Percentiles rank a stretch among this genome's conserved stretches.
Conservation (phyloP, 2,113 vertebrate species). For the Hypocryptadius cinnamomeus region DNA sequence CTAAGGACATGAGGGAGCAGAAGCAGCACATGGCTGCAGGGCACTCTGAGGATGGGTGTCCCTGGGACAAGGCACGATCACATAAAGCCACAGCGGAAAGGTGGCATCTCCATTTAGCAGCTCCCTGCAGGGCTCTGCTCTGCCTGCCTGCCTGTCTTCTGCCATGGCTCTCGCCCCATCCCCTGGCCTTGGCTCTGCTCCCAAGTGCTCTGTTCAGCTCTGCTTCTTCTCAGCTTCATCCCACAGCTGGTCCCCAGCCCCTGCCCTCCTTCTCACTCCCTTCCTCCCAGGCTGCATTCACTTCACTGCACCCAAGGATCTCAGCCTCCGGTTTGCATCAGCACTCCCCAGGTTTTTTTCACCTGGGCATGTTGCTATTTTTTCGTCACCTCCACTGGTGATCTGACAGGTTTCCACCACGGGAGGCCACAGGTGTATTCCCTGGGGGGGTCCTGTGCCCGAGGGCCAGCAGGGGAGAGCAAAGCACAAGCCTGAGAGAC, state of each 20-base stretch:
- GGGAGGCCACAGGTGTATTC: not conserved
- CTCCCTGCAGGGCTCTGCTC: not conserved
- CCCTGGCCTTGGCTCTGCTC: not conserved
- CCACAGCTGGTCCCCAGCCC: not conserved
- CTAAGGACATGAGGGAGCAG: not conserved
- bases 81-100: not conserved
- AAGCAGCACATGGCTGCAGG: not conserved
- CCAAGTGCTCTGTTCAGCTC: not conserved
- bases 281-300: not conserved
- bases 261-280: not conserved
- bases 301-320: not conserved
- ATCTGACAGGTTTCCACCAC: not conserved
- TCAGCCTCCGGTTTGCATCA: not conserved
- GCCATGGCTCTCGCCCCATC: accelerated
- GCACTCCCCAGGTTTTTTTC: not conserved
- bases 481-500: not conserved
- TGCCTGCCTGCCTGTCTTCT: not conserved
- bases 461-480: accelerated
- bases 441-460: accelerated
- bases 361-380: not conserved
- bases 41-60: not conserved
- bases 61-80: not conserved
- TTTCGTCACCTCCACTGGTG: not conserved
- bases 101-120: not conserved
- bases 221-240: not conserved